Percentiles rank a stretch among this genome's conserved stretches.
phyloP scores from a whole-genome alignment of 1,140 invertebrate species.

The Saxidomus purpurata region DNA sequence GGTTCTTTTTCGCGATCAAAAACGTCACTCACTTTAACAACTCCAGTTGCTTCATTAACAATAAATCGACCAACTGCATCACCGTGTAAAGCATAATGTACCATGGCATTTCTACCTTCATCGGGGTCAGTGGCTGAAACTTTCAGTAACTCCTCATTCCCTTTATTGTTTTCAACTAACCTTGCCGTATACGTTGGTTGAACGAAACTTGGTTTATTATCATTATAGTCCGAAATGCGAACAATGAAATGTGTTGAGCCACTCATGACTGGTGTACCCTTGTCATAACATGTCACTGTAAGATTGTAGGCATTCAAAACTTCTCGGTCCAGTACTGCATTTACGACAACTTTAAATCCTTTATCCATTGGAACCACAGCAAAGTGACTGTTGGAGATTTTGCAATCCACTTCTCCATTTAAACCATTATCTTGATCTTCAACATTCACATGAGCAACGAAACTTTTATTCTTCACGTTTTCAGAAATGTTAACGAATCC shows the following conservation, averaged over 20 bases:
- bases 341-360: slow-evolving; percentile 71
- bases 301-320: slow-evolving; percentile 65
- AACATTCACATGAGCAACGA: slow-evolving; percentile 73
- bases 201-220: slow-evolving; percentile 93
- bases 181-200: slow-evolving; percentile 93
- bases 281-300: slow-evolving; percentile 74
- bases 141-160: slow-evolving; percentile 90
- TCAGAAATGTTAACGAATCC: slow-evolving; percentile 68
- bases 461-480: slow-evolving; percentile 65
- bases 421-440: slow-evolving; percentile 71
- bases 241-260: slow-evolving; percentile 71
- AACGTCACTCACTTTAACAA: slow-evolving; percentile 69
- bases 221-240: slow-evolving; percentile 77
- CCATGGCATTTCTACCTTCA: slow-evolving; percentile 94
- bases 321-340: slow-evolving; percentile 74
- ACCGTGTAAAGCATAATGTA: slow-evolving; percentile 90
- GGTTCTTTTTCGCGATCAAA: slow-evolving; percentile 77
- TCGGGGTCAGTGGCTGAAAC: slow-evolving; percentile 94
- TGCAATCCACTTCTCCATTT: slow-evolving; percentile 70
- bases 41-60: slow-evolving; percentile 74
- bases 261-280: slow-evolving; percentile 74
- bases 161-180: slow-evolving; percentile 93
- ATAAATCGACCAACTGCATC: slow-evolving; percentile 69
- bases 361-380: slow-evolving; percentile 57
- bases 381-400: slow-evolving; percentile 64